phyloP scores from a whole-genome alignment of 2,797 vertebrate genomes.

The Nyctalus aviator region DNA sequence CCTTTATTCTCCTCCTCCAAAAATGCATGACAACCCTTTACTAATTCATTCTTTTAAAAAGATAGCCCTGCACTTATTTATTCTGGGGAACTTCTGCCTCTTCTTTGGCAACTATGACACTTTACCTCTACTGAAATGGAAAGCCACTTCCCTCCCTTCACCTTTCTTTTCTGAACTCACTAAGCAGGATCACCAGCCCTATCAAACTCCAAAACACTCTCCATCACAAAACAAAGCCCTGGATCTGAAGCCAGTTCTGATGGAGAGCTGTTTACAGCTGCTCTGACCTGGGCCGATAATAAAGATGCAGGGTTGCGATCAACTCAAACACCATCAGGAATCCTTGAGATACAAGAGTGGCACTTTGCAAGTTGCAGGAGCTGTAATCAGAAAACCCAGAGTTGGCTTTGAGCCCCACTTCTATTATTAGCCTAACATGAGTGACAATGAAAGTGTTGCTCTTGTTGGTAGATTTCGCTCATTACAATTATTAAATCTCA shows the following conservation, averaged over 20 bases:
- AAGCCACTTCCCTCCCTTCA: neutral
- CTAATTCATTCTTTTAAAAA: constrained; percentile 28
- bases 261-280: neutral
- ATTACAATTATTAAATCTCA: constrained; percentile 62
- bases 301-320: neutral
- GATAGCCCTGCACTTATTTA: neutral
- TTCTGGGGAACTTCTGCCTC: constrained; percentile 43
- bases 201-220: neutral
- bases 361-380: neutral
- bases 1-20: constrained; percentile 41
- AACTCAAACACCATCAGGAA: neutral
- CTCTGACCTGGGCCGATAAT: neutral
- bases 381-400: constrained; percentile 36
- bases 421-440: constrained; percentile 67
- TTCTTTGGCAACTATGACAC: neutral
- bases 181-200: neutral
- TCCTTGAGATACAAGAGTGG: neutral
- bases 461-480: constrained; percentile 43
- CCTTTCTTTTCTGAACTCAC: constrained; percentile 13
- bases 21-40: constrained; percentile 62
- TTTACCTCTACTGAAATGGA: neutral
- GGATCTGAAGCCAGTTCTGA: neutral
- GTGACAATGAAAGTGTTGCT: constrained; percentile 58
- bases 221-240: neutral
- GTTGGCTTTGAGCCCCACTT: constrained; percentile 22